Evolutionary conservation across 2,888 invertebrate species (phyloP).

Genomic region (Hirtodrosophila cameraria): DNA sequence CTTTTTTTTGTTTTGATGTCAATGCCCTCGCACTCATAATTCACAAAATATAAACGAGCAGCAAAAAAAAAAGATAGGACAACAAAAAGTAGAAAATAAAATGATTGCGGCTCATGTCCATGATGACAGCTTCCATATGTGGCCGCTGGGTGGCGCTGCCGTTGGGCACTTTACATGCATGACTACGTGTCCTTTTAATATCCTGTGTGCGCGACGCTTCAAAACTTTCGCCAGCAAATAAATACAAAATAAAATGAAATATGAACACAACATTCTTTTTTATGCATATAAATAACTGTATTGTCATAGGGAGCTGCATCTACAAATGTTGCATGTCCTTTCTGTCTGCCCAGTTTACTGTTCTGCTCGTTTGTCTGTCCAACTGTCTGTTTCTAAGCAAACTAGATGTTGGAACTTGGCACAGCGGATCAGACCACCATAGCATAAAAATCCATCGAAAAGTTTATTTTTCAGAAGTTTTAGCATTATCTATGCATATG

Average conservation of each 20-base stretch:
- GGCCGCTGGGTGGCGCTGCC: constrained; percentile 38
- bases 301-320: background rate
- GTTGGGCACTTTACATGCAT: constrained; percentile 65
- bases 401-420: too few relatives aligned
- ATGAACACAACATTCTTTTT: constrained; percentile 21
- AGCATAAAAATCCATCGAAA: too few relatives aligned
- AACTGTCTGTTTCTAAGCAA: too few relatives aligned
- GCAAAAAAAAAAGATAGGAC: background rate
- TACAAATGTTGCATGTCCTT: background rate
- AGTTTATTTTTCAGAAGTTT: too few relatives aligned
- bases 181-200: constrained; percentile 78
- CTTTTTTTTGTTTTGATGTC: too few relatives aligned
- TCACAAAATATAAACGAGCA: constrained; percentile 16
- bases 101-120: constrained; percentile 24
- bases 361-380: constrained; percentile 1
- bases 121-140: constrained; percentile 63
- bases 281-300: constrained; percentile 23
- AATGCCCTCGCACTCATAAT: constrained; percentile 44
- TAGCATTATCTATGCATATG: too few relatives aligned
- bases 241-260: constrained; percentile 57
- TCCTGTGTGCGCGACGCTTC: constrained; percentile 61
- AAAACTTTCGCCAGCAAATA: constrained; percentile 67
- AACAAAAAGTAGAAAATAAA: constrained; percentile 6
- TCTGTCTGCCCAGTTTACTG: background rate
- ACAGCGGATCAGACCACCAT: too few relatives aligned